Conservation (phyloP, 2,797 vertebrate genomes). For the Holocentrus rufus region DNA sequence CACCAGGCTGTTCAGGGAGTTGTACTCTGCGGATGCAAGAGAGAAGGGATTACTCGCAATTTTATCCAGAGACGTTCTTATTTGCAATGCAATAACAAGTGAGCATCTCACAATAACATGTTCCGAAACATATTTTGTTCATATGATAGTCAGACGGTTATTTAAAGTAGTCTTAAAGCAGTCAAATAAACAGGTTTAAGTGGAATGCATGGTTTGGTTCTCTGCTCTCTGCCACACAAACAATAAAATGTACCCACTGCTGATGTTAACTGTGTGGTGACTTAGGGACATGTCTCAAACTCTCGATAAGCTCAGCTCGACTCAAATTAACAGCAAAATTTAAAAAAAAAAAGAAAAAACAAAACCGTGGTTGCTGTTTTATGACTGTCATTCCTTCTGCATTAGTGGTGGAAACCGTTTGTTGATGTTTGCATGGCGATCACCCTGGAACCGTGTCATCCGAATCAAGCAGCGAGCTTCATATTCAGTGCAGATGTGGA, state of each 20-base stretch:
- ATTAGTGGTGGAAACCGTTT: constrained; percentile 17
- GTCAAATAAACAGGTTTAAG: constrained; percentile 7
- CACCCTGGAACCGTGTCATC: constrained; percentile 7
- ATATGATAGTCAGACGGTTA: constrained; percentile 4
- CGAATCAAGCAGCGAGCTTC: background rate
- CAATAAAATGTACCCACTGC: constrained; percentile 31
- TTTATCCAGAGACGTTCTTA: background rate
- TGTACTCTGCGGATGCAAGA: constrained; percentile 86
- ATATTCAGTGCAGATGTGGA: background rate
- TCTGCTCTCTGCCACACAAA: background rate
- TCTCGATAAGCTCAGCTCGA: constrained; percentile 20
- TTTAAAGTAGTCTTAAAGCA: constrained; percentile 8
- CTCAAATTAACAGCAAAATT: constrained; percentile 40
- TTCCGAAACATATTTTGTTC: background rate
- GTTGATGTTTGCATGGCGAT: background rate
- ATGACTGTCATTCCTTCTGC: constrained; percentile 16
- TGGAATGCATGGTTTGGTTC: constrained; percentile 30
- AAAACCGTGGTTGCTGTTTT: constrained; percentile 30
- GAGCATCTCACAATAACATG: constrained; percentile 4
- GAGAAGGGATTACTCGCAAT: constrained; percentile 2
- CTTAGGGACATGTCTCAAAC: constrained; percentile 12
- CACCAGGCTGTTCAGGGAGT: constrained; percentile 94
- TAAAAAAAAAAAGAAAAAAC: constrained; percentile 42
- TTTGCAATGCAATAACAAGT: background rate
- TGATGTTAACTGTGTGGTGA: constrained; percentile 28